phyloP scores from a whole-genome alignment of 1,140 invertebrate genomes.

The Aphaenogaster floridana region DNA sequence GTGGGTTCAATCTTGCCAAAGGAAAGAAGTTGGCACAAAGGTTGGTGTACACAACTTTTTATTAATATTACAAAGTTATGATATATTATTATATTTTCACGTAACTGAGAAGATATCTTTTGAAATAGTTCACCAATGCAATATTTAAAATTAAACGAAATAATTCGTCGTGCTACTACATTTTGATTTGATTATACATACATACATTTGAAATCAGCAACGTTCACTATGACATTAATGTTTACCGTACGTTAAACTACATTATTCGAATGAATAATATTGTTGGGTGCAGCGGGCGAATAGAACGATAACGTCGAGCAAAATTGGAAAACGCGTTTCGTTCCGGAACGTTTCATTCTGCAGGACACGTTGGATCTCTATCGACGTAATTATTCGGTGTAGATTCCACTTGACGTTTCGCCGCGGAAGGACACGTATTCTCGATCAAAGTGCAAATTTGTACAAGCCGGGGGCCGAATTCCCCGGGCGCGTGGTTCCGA shows the following conservation, averaged over 20 bases:
- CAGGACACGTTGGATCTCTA: conserved; percentile 28
- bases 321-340: conserved; percentile 37
- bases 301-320: not conserved
- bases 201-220: not conserved
- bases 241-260: not conserved
- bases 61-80: not conserved
- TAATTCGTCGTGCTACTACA: not conserved
- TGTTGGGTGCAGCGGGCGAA: not conserved
- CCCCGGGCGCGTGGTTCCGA: not conserved
- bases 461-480: conserved; percentile 36
- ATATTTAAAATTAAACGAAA: not conserved
- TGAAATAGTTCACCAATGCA: not conserved
- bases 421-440: conserved; percentile 41
- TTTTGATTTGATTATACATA: not conserved
- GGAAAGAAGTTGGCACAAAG: no score
- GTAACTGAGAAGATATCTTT: not conserved
- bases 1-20: no score
- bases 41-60: no score
- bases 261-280: conserved; percentile 34
- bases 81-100: not conserved
- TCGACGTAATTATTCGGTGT: conserved; percentile 54
- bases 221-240: not conserved
- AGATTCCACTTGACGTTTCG: conserved; percentile 29
- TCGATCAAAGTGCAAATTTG: conserved; percentile 66
- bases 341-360: conserved; percentile 51